phyloP scores from a whole-genome alignment of 2,113 vertebrate species.

The Pogona vitticeps region DNA sequence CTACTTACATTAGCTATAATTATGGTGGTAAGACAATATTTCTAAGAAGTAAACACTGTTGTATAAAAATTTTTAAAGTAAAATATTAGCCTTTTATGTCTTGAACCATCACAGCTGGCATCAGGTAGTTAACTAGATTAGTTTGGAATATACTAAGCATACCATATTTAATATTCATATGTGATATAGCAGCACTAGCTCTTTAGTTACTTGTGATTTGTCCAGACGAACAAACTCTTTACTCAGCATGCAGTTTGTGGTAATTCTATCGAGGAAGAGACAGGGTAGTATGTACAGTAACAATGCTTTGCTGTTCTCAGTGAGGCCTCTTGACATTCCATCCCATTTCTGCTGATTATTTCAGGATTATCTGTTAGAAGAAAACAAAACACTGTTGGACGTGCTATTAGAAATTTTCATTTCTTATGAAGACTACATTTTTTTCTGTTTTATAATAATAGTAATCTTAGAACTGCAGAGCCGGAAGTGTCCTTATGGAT shows the following conservation, averaged over 20 bases:
- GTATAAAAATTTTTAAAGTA: slow-evolving; percentile 82
- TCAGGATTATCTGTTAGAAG: slow-evolving; percentile 96
- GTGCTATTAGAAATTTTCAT: background rate
- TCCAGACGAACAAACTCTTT: slow-evolving; percentile 85
- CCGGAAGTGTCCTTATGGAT: no score
- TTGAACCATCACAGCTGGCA: slow-evolving; percentile 86
- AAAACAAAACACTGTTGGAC: slow-evolving; percentile 64
- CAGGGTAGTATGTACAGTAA: slow-evolving; percentile 96
- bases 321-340: slow-evolving; percentile 89
- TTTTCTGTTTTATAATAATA: background rate
- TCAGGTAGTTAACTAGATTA: slow-evolving; percentile 88
- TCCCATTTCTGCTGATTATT: slow-evolving; percentile 85
- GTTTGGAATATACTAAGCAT: slow-evolving; percentile 88
- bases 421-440: background rate
- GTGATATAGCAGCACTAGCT: slow-evolving; percentile 87
- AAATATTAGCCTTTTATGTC: slow-evolving; percentile 83
- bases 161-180: slow-evolving; percentile 88
- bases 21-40: slow-evolving; percentile 82
- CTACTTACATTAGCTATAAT: slow-evolving; percentile 74
- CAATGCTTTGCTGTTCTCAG: slow-evolving; percentile 90
- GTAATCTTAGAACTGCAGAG: no score
- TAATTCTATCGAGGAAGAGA: slow-evolving; percentile 93
- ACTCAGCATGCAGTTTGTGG: slow-evolving; percentile 99
- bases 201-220: slow-evolving; percentile 83
- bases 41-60: slow-evolving; percentile 82